A percentile compares a stretch with the other conserved stretches of the same genome.
Conservation (phyloP, 2,113 vertebrate genomes). For the Perccottus glenii region DNA sequence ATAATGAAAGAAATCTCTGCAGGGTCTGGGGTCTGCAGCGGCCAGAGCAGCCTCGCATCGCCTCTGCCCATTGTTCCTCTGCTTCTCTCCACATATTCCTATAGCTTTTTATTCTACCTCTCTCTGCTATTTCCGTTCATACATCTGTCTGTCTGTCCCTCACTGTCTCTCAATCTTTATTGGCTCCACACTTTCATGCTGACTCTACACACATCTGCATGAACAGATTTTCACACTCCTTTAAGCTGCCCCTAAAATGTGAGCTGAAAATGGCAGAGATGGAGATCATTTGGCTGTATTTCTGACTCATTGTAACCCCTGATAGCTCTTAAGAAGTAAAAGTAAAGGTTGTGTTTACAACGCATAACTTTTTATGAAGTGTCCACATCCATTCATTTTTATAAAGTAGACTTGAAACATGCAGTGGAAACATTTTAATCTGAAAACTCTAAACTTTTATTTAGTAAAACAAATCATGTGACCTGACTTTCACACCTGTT, state of each 20-base stretch:
- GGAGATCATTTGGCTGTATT: not conserved
- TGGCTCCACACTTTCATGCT: slow-evolving; percentile 9
- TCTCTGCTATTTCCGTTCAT: slow-evolving; percentile 22
- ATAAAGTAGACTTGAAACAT: too few species aligned
- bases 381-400: too few species aligned
- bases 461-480: too few species aligned
- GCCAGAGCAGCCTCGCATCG: slow-evolving; percentile 57
- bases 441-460: too few species aligned
- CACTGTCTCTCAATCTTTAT: slow-evolving; percentile 24
- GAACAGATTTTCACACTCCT: slow-evolving; percentile 2
- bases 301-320: too few species aligned
- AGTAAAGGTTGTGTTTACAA: too few species aligned
- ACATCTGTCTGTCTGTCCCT: slow-evolving; percentile 14
- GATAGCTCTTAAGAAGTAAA: too few species aligned
- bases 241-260: not conserved
- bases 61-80: slow-evolving; percentile 67
- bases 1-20: slow-evolving; percentile 81
- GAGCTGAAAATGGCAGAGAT: not conserved
- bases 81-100: slow-evolving; percentile 44
- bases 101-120: slow-evolving; percentile 19
- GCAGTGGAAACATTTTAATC: too few species aligned
- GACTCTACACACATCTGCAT: not conserved
- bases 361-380: too few species aligned
- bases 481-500: too few species aligned
- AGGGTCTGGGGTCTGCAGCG: slow-evolving; percentile 69